Base-by-base conservation (phyloP, 2,888 invertebrate species). In the Phyllotreta striolata region DNA sequence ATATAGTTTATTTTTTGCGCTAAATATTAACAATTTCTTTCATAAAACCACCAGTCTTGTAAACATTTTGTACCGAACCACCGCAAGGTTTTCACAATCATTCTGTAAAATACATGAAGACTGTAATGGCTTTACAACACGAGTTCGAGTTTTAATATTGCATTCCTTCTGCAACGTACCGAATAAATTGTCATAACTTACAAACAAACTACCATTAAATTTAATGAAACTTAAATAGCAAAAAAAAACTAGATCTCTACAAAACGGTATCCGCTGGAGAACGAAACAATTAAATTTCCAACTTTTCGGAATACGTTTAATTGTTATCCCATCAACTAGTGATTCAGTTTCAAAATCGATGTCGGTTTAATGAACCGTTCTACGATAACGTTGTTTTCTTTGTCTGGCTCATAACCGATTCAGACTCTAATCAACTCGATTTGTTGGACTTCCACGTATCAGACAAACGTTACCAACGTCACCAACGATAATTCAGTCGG, bases 351-450 rank as follows among this genome's bases (percentile, higher is more conserved):
- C 8, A 24, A 51, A 51, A 51, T 37, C 41, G 59, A 49, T 41
- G 13, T 51, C 39, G 56, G 12, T 62, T 49, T 38, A 56, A 51
- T 55, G 39, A 55, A 55, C 40, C 55, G 40, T 41, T 52, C 57
- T 6, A 44, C 10, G 40, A 63, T 63, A 55, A 38, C 46, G 39
- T 40, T 41, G 54, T 59, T 59, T 55, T 59, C 46, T 58, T 37
- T 43, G 55, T 63, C 58, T 47, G 55, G 55, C 41, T 41, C 55
- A 52, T 58, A 63, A 58, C 58, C 41, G 44, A 54, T 63, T 63
- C 55, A 55, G 55, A 24, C 41, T 55, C 39, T 59, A 58, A 63
- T 63, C 63, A 63, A 63, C 63, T 63, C 63, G 63, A 59, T 59
- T 60, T 60, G 60, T 60, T 60, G 60, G 60, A 60, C 60, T 60